These are phyloP conservation scores for Cercopithecus mitis DNA, from an alignment of 2,797 vertebrate species.

Conservation along the genomic window DNA sequence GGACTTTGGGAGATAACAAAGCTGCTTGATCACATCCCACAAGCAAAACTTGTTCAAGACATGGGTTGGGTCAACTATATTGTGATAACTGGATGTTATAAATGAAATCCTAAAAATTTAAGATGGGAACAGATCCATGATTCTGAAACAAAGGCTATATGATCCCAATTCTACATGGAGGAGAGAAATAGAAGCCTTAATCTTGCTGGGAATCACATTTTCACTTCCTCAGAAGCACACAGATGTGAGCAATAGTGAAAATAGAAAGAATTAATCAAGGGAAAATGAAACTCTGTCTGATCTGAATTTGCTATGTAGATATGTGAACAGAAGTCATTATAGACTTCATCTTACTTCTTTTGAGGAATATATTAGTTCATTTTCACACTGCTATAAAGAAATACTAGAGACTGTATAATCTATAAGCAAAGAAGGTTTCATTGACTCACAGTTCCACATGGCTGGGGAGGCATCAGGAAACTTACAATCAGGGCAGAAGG, in stretches of 20 bases:
- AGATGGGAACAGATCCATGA: neutral
- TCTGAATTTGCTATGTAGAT: neutral
- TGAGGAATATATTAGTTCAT: neutral
- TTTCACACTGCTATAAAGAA: neutral
- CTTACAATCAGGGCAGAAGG: neutral
- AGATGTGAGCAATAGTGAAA: neutral
- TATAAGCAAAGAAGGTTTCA: neutral
- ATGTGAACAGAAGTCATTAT: neutral
- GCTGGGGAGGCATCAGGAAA: neutral
- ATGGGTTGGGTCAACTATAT: neutral
- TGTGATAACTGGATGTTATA: neutral
- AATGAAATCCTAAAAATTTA: neutral
- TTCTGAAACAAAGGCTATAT: neutral
- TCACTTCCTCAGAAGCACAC: conserved; percentile 23
- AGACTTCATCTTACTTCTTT: neutral
- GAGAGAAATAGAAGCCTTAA: neutral
- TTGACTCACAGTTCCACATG: neutral
- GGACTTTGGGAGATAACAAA: neutral
- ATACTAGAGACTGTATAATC: neutral
- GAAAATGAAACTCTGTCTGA: neutral
- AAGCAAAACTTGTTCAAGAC: neutral
- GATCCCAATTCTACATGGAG: neutral
- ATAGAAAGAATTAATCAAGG: neutral
- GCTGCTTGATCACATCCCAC: neutral
- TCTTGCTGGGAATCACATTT: neutral